Conservation (phyloP, 2,797 vertebrate species). For the Sebastes taczanowskii region DNA sequence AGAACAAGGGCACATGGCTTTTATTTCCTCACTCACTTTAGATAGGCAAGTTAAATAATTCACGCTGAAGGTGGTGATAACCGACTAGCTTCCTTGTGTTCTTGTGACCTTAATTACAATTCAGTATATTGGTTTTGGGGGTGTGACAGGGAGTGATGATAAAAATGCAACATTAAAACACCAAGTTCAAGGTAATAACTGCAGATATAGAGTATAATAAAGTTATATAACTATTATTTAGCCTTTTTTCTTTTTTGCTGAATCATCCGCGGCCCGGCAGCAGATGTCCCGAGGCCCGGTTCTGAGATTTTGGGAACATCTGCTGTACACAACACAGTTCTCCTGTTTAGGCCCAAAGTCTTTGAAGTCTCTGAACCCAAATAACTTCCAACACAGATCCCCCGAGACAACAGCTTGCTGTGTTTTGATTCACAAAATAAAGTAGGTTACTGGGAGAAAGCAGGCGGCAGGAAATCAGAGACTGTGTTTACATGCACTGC, state of each 20-base stretch:
- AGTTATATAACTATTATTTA: background rate
- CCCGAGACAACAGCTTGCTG: background rate
- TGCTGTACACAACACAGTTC: background rate
- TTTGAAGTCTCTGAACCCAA: background rate
- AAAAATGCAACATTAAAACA: background rate
- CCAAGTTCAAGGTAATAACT: background rate
- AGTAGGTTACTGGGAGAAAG: background rate
- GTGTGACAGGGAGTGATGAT: fast-evolving
- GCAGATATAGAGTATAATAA: background rate
- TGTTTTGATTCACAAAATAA: background rate
- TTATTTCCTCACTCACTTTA: too few relatives aligned
- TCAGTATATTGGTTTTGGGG: too few relatives aligned
- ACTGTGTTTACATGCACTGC: background rate
- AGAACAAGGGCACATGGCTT: background rate
- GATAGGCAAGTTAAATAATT: background rate
- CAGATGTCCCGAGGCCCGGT: background rate
- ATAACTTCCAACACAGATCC: background rate
- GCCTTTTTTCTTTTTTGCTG: background rate
- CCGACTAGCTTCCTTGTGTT: too few relatives aligned
- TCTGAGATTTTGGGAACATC: background rate
- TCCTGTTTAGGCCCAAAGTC: background rate
- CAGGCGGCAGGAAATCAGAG: background rate
- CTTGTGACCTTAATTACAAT: background rate
- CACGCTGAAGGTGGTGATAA: too few relatives aligned
- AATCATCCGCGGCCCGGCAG: background rate